Conservation (phyloP, 37 sponge, comb jelly and placozoan species). For the Geodia barretti region DNA sequence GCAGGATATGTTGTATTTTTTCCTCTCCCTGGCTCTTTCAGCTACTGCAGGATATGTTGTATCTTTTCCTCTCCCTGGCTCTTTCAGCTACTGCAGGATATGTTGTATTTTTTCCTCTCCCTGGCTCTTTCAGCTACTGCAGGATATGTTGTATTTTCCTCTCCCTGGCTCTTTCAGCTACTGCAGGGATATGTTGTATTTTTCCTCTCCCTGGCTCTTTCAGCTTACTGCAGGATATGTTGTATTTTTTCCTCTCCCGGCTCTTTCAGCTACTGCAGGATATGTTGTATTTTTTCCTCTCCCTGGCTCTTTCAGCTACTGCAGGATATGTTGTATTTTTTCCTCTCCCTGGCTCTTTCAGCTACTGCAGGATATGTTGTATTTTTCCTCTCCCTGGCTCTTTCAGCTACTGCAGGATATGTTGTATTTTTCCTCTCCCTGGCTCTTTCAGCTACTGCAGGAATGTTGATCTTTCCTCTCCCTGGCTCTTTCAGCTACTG, state of each 20-base stretch:
- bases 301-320: constrained; percentile 55
- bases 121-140: constrained; percentile 57
- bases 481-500: constrained; percentile 56
- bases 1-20: constrained; percentile 52
- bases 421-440: constrained; percentile 27
- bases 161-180: constrained; percentile 48
- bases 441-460: constrained; percentile 60
- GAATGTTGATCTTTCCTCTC: constrained; percentile 20
- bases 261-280: constrained; percentile 61
- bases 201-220: constrained; percentile 11
- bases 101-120: constrained; percentile 28
- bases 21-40: constrained; percentile 25
- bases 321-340: constrained; percentile 52
- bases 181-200: constrained; percentile 61
- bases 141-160: constrained; percentile 46
- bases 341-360: constrained; percentile 25
- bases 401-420: constrained; percentile 68
- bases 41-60: constrained; percentile 70
- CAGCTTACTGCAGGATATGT: constrained; percentile 73
- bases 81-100: constrained; percentile 69
- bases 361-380: constrained; percentile 70
- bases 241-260: constrained; percentile 19
- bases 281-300: constrained; percentile 46
- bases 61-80: constrained; percentile 13
- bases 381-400: constrained; percentile 14